A percentile compares a stretch with the other conserved stretches of the same genome.
phyloP scores from a whole-genome alignment of 2,888 invertebrate genomes.

The Julus scandinavius region DNA sequence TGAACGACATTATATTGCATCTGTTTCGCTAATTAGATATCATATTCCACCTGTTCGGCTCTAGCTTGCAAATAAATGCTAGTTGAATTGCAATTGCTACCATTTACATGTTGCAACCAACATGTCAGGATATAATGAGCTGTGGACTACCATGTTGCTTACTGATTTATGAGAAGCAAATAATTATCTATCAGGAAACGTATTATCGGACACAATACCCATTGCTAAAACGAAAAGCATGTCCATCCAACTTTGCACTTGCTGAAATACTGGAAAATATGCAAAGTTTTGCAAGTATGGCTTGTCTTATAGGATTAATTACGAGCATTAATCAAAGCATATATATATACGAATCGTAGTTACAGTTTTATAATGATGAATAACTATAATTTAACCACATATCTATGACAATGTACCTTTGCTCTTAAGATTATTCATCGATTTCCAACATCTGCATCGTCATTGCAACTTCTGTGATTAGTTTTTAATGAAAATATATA shows the following conservation, averaged over 20 bases:
- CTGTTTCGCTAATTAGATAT: conserved; percentile 7
- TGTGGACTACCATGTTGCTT: neutral
- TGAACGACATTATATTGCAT: neutral
- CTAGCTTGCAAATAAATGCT: neutral
- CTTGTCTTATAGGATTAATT: no score
- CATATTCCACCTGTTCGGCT: neutral
- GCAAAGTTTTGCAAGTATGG: no score
- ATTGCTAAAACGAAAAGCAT: no score
- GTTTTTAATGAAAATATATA: neutral
- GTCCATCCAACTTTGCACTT: no score
- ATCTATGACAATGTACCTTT: neutral
- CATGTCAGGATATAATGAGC: neutral
- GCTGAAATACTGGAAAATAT: no score
- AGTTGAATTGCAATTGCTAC: neutral
- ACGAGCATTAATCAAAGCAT: no score
- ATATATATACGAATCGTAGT: no score
- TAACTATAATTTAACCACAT: neutral
- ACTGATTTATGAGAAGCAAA: neutral
- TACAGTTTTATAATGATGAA: neutral
- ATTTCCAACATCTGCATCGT: neutral
- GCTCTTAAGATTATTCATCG: neutral
- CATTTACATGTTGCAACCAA: neutral
- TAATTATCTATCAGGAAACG: neutral
- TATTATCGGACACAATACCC: no score
- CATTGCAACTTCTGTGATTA: neutral